These are phyloP conservation scores for Eunapius fragilis DNA, from an alignment of 37 sponge, comb jelly and placozoan species.

Conservation along the genomic window DNA sequence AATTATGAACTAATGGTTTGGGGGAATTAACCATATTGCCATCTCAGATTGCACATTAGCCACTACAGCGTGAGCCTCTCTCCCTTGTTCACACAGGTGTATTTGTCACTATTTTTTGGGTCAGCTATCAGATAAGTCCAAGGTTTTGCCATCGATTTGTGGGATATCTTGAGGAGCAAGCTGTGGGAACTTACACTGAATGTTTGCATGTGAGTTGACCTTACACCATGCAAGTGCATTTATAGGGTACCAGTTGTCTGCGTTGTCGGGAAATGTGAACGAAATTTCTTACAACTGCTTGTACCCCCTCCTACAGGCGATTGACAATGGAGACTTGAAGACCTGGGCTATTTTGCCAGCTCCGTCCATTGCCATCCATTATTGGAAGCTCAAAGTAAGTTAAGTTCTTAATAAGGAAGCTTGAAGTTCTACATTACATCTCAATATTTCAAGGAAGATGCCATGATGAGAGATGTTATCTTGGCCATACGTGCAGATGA, in stretches of 20 bases:
- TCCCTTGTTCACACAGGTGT: conserved; percentile 41
- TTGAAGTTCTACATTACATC: neutral
- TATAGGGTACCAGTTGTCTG: too few relatives aligned
- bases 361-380: conserved; percentile 70
- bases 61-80: neutral
- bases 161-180: conserved; percentile 90
- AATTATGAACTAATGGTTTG: too few relatives aligned
- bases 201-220: conserved; percentile 66
- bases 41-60: too few relatives aligned
- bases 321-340: conserved; percentile 76
- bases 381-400: conserved; percentile 84
- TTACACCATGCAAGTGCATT: neutral
- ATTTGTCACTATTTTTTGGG: conserved; percentile 78
- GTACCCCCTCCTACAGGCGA: conserved; percentile 30
- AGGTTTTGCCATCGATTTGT: conserved; percentile 91
- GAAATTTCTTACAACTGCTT: too few relatives aligned
- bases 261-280: too few relatives aligned
- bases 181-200: conserved; percentile 86
- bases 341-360: conserved; percentile 74
- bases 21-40: too few relatives aligned
- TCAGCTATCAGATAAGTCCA: conserved; percentile 74
- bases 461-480: conserved; percentile 95
- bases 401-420: neutral
- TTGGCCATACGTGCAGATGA: conserved; percentile 91
- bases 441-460: conserved; percentile 56